Evolutionary conservation across 2,888 invertebrate species (phyloP), one percentile per base, ranked within the genome.

Genomic region (Chrysolina americana): DNA sequence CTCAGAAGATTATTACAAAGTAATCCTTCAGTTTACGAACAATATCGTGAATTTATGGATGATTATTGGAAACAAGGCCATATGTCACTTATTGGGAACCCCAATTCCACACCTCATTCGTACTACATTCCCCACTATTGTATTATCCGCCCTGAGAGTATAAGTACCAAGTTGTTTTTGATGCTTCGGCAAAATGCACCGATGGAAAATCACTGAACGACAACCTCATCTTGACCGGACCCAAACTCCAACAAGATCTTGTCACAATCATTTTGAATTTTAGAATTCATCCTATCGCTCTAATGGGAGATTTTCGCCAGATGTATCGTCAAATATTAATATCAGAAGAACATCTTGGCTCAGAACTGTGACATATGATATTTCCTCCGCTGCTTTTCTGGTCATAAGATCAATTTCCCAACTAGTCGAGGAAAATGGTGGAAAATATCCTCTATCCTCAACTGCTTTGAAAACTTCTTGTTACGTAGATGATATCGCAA

Each of bases 151-250:
- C n/a, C n/a, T n/a, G n/a, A n/a, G n/a, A n/a, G n/a, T n/a, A 0
- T 17, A 76, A 1, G 79, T 79, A 6, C 76, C 77, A n/a, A n/a
- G n/a, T n/a, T n/a, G n/a, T n/a, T n/a, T n/a, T 0, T 79, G 77
- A 79, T 63, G 71, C 44, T 8, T 74, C 72, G 19, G 53, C 41
- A 17, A 70, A 70, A 56, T 65, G 70, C 41, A 15, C 73, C 9
- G 56, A 5, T 41, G 65, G 71, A 5, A 28, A 44, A 2, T 73
- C 76, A 13, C 47, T 79, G 4, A 79, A 79, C 76, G 76, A 79
- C 44, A 62, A 73, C 10, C 73, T 56, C 3, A 47, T 75, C 73
- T 76, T 0, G 73, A 77, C n/a, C 74, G 71, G 36, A n/a, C n/a
- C n/a, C n/a, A n/a, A n/a, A n/a, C n/a, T n/a, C n/a, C n/a, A n/a